phyloP scores from a whole-genome alignment of 2,888 invertebrate species.

The Rutpela maculata region DNA sequence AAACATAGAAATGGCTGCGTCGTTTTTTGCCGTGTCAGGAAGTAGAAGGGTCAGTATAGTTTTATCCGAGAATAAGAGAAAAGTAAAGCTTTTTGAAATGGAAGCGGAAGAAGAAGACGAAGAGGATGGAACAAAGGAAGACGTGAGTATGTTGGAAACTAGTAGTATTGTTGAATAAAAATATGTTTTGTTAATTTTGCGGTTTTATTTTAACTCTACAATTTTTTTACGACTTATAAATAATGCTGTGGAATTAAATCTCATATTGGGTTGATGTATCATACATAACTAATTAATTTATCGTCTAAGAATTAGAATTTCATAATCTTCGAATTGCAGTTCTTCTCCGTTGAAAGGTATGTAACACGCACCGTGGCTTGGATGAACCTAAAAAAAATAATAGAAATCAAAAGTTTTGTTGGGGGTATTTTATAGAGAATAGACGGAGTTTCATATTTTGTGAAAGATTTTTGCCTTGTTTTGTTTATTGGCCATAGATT shows the following conservation, averaged over 20 bases:
- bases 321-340: constrained; percentile 52
- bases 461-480: too few relatives aligned
- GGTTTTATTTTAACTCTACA: constrained; percentile 3
- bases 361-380: constrained; percentile 58
- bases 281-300: neutral
- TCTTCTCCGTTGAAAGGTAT: constrained; percentile 59
- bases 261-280: neutral
- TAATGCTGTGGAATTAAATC: neutral
- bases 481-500: too few relatives aligned
- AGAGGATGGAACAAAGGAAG: constrained; percentile 76
- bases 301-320: constrained; percentile 48
- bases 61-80: constrained; percentile 85
- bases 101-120: constrained; percentile 95
- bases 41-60: constrained; percentile 89
- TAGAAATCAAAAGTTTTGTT: too few relatives aligned
- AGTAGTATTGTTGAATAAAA: constrained; percentile 34
- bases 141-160: constrained; percentile 59
- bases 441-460: too few relatives aligned
- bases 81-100: constrained; percentile 92
- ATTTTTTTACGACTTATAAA: constrained; percentile 5
- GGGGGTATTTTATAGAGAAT: too few relatives aligned
- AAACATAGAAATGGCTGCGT: constrained; percentile 80
- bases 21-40: constrained; percentile 89
- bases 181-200: constrained; percentile 1
- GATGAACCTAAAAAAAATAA: constrained; percentile 54